Conservation (phyloP, 2,113 vertebrate genomes). For the Carassius carassius region DNA sequence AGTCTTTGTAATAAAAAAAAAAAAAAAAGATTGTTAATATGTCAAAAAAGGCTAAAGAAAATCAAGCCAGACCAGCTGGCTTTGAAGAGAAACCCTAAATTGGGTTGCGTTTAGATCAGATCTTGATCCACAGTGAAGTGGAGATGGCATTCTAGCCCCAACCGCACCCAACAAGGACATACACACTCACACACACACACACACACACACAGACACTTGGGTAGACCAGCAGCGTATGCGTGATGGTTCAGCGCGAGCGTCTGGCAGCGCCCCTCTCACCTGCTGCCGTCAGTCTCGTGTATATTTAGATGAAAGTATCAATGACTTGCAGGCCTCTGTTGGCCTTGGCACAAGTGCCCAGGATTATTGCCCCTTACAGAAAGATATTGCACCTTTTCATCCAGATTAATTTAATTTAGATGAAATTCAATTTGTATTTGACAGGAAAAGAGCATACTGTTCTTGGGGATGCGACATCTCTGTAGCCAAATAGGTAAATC, state of each 20-base stretch:
- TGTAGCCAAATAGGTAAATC: not conserved
- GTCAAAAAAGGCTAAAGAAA: conserved; percentile 67
- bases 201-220: not conserved
- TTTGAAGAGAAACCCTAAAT: conserved; percentile 89
- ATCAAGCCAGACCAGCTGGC: conserved; percentile 95
- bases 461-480: not conserved
- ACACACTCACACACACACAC: conserved; percentile 59
- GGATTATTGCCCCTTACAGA: conserved; percentile 62
- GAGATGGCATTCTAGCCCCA: conserved; percentile 39
- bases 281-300: conserved; percentile 83
- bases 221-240: conserved; percentile 40
- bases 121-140: conserved; percentile 77
- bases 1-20: conserved; percentile 82
- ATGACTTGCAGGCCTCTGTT: conserved; percentile 86
- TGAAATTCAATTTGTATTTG: conserved; percentile 1
- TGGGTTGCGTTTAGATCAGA: conserved; percentile 80
- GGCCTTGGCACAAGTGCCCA: conserved; percentile 77
- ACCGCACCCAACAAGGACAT: conserved; percentile 50
- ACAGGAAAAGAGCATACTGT: not conserved
- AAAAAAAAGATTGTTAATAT: conserved; percentile 63
- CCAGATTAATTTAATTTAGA: conserved; percentile 1
- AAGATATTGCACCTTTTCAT: conserved; percentile 25
- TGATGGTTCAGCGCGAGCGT: not conserved
- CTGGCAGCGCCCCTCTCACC: conserved; percentile 77
- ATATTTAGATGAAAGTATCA: conserved; percentile 90